phyloP scores from a whole-genome alignment of 2,888 invertebrate species.

The Fabriciana adippe region DNA sequence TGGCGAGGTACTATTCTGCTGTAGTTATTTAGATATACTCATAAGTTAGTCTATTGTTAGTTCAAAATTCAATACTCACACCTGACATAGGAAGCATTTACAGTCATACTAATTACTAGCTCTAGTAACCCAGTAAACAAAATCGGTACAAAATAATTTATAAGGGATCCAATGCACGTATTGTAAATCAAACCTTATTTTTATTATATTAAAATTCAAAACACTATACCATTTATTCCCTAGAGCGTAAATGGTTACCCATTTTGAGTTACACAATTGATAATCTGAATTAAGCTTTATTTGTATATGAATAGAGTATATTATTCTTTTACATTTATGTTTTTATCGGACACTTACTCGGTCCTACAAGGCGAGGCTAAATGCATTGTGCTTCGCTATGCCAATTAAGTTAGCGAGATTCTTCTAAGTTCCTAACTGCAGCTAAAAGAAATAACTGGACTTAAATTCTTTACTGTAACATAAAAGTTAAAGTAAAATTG shows the following conservation, averaged over 20 bases:
- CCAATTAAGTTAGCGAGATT: constrained; percentile 38
- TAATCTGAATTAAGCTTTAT: constrained; percentile 18
- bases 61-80: constrained; percentile 11
- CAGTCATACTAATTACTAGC: constrained; percentile 21
- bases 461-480: constrained; percentile 1
- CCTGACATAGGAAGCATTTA: constrained; percentile 14
- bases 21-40: neutral
- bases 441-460: constrained; percentile 19
- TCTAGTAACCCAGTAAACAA: constrained; percentile 23
- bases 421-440: constrained; percentile 20
- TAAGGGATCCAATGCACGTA: neutral
- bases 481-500: neutral
- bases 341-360: constrained; percentile 15
- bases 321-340: neutral
- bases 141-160: constrained; percentile 20
- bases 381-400: constrained; percentile 35
- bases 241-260: constrained; percentile 16
- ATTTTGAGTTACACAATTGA: constrained; percentile 6
- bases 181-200: neutral
- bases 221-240: neutral
- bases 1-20: neutral
- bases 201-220: neutral
- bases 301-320: neutral
- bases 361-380: constrained; percentile 35
- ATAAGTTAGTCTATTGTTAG: neutral